Evolutionary conservation across 2,113 vertebrate genomes (phyloP).

Genomic region (Caranx ignobilis): DNA sequence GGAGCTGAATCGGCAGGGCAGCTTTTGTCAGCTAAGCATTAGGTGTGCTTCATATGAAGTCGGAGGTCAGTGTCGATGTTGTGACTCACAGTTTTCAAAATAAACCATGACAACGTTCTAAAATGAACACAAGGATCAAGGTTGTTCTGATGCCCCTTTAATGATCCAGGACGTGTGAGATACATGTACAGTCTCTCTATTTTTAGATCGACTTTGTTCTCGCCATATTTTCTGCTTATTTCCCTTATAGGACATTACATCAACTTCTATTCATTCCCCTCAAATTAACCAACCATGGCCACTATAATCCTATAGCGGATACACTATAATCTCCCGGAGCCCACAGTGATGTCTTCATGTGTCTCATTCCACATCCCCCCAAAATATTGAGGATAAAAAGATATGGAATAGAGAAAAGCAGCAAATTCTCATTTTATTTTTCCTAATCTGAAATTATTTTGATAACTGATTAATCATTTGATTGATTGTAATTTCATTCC

Average conservation of each 20-base stretch:
- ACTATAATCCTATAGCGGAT: too few species aligned
- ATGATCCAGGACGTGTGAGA: not conserved
- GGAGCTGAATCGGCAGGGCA: constrained; percentile 10
- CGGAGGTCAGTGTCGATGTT: not conserved
- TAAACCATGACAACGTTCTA: not conserved
- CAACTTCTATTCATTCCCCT: too few species aligned
- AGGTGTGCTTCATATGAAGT: not conserved
- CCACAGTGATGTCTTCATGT: not conserved
- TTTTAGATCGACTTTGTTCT: too few species aligned
- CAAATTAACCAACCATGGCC: too few species aligned
- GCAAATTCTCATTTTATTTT: too few species aligned
- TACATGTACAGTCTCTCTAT: too few species aligned
- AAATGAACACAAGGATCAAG: not conserved
- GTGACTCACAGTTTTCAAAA: not conserved
- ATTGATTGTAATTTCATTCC: not conserved
- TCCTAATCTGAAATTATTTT: too few species aligned
- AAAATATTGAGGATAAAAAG: too few species aligned
- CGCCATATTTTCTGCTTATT: not conserved
- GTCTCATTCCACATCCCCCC: not conserved
- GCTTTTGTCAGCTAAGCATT: not conserved
- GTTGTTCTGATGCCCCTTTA: too few species aligned
- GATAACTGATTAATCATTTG: not conserved
- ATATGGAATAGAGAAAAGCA: too few species aligned
- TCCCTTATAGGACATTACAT: too few species aligned
- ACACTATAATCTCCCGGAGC: not conserved